Evolutionary conservation across 2,888 invertebrate genomes (phyloP).

Genomic region (Lasioglossum pauxillum): DNA sequence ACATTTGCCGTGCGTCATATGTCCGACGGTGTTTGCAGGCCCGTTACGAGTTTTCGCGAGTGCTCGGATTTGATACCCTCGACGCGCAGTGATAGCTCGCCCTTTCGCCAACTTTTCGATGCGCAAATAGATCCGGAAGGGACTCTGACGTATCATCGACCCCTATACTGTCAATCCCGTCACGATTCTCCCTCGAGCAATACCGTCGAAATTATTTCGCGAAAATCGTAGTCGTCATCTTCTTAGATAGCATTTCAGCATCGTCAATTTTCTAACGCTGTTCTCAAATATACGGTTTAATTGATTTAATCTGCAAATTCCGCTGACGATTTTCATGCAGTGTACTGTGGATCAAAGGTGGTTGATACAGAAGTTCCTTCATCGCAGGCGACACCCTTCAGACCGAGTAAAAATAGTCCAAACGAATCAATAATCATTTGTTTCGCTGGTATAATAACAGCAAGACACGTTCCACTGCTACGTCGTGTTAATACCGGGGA

Average conservation of each 20-base stretch:
- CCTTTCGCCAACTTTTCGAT: slow-evolving; percentile 30
- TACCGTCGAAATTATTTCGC: not conserved
- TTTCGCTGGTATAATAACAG: not conserved
- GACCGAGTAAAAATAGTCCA: not conserved
- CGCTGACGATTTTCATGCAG: not conserved
- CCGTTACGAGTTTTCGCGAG: slow-evolving; percentile 47
- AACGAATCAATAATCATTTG: not conserved
- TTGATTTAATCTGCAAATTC: not conserved
- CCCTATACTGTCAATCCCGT: not conserved
- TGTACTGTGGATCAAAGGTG: not conserved
- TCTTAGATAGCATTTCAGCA: not conserved
- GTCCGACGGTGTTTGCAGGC: slow-evolving; percentile 42
- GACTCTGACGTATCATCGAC: not conserved
- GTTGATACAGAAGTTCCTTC: not conserved
- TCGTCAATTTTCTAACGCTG: no score
- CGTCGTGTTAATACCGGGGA: not conserved
- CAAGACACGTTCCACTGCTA: not conserved
- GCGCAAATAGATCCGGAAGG: not conserved
- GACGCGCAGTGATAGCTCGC: slow-evolving; percentile 9
- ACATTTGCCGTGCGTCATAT: slow-evolving; percentile 53
- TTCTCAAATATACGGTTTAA: no score
- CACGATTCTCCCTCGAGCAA: not conserved
- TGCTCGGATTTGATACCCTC: not conserved
- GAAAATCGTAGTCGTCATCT: not conserved
- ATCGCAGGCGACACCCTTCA: not conserved